Conservation (phyloP, 2,113 vertebrate species). For the Mohoua ochrocephala region DNA sequence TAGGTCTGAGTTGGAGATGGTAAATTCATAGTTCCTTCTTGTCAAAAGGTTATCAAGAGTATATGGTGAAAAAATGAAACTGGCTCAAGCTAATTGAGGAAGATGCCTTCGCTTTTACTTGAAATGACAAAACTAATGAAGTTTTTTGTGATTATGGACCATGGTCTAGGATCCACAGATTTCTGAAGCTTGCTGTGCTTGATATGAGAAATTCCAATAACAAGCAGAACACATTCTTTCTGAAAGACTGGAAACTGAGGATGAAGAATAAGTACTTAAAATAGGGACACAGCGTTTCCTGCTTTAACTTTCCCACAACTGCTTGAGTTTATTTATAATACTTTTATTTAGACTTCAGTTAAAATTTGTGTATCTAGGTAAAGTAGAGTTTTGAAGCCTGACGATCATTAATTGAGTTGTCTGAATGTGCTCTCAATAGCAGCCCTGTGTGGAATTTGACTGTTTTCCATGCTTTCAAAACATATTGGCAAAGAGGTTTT, state of each 20-base stretch:
- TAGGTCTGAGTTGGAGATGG: neutral
- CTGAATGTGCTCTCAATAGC: neutral
- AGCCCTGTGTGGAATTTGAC: neutral
- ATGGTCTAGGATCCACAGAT: neutral
- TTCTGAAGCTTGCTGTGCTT: neutral
- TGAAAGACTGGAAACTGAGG: neutral
- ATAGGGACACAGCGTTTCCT: neutral
- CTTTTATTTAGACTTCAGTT: neutral
- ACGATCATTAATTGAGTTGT: neutral
- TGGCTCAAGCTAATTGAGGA: neutral
- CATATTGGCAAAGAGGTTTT: neutral
- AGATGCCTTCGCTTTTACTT: neutral
- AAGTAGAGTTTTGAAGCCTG: neutral
- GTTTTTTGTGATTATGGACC: neutral
- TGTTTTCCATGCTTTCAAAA: neutral
- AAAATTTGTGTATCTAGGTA: neutral
- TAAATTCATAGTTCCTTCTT: neutral
- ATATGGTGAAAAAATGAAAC: neutral
- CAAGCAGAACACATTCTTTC: neutral
- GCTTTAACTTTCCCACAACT: neutral
- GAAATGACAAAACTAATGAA: neutral
- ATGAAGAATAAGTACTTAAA: neutral
- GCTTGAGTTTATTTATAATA: neutral
- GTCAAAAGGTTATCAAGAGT: neutral
- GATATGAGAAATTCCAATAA: neutral